phyloP scores from a whole-genome alignment of 2,888 invertebrate species.

The Cyclophora punctaria region DNA sequence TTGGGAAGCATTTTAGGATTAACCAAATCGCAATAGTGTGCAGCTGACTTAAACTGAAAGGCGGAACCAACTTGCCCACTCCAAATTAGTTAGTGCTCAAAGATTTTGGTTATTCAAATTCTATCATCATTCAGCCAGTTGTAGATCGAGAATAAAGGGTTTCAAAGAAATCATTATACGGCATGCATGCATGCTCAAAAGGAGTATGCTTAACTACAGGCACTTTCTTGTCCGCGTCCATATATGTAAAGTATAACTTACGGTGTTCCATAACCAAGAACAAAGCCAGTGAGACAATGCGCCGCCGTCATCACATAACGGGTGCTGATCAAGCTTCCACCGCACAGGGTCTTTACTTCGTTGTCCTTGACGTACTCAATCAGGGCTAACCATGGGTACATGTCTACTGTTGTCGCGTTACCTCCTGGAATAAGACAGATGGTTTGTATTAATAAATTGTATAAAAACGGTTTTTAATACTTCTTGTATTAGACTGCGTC shows the following conservation, averaged over 20 bases:
- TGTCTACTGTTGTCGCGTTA: conserved; percentile 52
- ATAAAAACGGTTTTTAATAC: no score
- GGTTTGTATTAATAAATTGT: no score
- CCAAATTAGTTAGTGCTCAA: not conserved
- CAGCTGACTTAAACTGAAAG: no score
- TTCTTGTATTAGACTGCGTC: no score
- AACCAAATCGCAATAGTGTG: no score
- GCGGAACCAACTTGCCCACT: not conserved
- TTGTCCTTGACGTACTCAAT: conserved; percentile 49
- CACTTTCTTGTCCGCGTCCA: not conserved
- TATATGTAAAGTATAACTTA: conserved; percentile 35
- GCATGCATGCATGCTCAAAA: not conserved
- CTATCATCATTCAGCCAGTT: no score
- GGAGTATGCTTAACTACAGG: not conserved
- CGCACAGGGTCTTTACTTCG: conserved; percentile 36
- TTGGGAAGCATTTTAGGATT: no score
- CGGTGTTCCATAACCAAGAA: conserved; percentile 50
- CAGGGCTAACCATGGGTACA: conserved; percentile 75
- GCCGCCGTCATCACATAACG: conserved; percentile 73
- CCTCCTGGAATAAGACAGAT: conserved; percentile 30
- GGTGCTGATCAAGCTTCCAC: conserved; percentile 65
- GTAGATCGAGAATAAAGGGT: not conserved
- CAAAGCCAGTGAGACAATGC: conserved; percentile 63
- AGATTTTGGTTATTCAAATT: not conserved
- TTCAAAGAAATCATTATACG: not conserved